Evolutionary conservation across 2,888 invertebrate species (phyloP).

Genomic region (Lepetodrilus schrolli): DNA sequence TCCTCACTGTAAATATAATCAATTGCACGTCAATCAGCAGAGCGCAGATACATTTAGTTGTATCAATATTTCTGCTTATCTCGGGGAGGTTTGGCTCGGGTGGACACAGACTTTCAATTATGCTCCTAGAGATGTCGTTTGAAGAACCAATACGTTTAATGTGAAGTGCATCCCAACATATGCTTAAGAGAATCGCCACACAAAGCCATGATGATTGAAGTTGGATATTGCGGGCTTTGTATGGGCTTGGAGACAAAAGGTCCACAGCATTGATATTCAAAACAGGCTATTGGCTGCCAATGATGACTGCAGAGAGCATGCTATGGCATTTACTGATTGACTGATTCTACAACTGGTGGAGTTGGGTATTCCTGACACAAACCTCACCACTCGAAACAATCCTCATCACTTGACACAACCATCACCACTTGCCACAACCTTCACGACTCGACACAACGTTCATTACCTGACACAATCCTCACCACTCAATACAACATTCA

Average conservation of each 20-base stretch:
- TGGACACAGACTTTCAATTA: slow-evolving; percentile 21
- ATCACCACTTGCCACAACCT: too few species aligned
- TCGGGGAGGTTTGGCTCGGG: neutral
- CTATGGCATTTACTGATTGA: neutral
- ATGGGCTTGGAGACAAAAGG: neutral
- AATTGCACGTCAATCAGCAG: slow-evolving; percentile 7
- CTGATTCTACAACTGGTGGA: neutral
- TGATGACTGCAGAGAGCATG: neutral
- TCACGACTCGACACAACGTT: too few species aligned
- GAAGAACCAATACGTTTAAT: too few species aligned
- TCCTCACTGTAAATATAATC: slow-evolving; percentile 23
- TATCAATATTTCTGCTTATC: slow-evolving; percentile 26
- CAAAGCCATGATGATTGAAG: neutral
- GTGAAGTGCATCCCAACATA: too few species aligned
- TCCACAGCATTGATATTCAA: slow-evolving; percentile 13
- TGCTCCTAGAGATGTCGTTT: neutral
- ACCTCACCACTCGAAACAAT: too few species aligned
- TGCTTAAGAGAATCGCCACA: slow-evolving; percentile 18
- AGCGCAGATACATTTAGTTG: neutral
- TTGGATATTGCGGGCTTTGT: slow-evolving; percentile 14
- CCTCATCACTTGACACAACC: too few species aligned
- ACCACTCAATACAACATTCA: too few species aligned
- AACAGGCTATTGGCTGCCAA: neutral
- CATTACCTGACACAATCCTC: too few species aligned
- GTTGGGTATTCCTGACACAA: too few species aligned